Base-by-base conservation (phyloP, 2,888 invertebrate species). In the Sinohyriopsis cumingii region DNA sequence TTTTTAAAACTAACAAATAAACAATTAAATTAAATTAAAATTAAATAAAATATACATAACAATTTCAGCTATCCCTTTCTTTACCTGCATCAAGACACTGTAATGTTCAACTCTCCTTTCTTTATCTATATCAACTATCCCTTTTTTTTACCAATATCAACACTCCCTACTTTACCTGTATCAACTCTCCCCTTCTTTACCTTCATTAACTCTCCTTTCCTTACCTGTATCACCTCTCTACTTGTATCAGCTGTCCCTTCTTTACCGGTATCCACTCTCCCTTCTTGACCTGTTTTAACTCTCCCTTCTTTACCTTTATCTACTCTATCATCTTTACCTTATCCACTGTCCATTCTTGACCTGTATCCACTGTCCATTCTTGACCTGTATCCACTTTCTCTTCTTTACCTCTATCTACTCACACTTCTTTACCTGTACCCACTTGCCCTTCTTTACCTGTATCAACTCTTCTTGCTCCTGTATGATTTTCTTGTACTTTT, bases 381-480 rank as follows among this genome's bases (percentile, higher is more conserved):
- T 9, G 7, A 33, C 33, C 33, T 33, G 33, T 33, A 33, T 33
- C 7, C 7, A 33, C 9, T 33, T 1, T 33, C 33, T 7, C 9
- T 33, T 25, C 25, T 25, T 25, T 2, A 25, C 25, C 25, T 25
- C 2, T 25, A 25, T 25, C 25, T 4, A 25, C 25, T 25, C 25
- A 3, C 25, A 0, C 25, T 25, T 33, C 33, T 33, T 33, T 33
- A 33, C 33, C 6, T 9, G 33, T 33, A 33, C 33, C 33, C 33
- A 9, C 9, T 7, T 33, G 33, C 33, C 45, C 12, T 45, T 45
- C 45, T 45, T 55, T 63, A 82, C 82, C 79, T 82, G 79, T 66
- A 89, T 84, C 19, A 88, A 72, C 33, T 84, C 79, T 69, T 88
- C 87, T 65, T 89, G 89, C 67, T 88, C 84, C 67, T 86, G 80